Conservation (phyloP, 1,140 invertebrate genomes). For the Drosophila sulfurigaster region DNA sequence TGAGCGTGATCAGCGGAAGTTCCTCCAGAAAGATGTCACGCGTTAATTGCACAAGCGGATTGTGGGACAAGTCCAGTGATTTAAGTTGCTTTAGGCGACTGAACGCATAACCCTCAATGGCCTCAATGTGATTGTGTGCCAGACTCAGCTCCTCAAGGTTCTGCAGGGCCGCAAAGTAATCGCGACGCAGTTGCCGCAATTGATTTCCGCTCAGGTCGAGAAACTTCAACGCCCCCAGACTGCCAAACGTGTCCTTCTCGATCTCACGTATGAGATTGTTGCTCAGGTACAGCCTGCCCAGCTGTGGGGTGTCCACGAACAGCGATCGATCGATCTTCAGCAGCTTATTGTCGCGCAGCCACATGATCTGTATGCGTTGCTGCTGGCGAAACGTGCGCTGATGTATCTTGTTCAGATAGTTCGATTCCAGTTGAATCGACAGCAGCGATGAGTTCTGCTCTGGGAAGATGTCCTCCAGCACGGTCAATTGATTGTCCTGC, state of each 20-base stretch:
- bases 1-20: slow-evolving; percentile 87
- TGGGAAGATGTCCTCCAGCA: slow-evolving; percentile 93
- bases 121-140: slow-evolving; percentile 87
- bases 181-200: slow-evolving; percentile 88
- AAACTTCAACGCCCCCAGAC: slow-evolving; percentile 90
- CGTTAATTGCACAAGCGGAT: slow-evolving; percentile 87
- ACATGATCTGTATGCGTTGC: slow-evolving; percentile 93
- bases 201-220: slow-evolving; percentile 92
- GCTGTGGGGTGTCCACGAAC: slow-evolving; percentile 90
- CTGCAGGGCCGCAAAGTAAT: slow-evolving; percentile 88
- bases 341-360: slow-evolving; percentile 93
- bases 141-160: slow-evolving; percentile 89
- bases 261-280: slow-evolving; percentile 93
- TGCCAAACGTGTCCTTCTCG: slow-evolving; percentile 91
- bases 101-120: slow-evolving; percentile 88
- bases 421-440: slow-evolving; percentile 94
- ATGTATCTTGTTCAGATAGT: slow-evolving; percentile 91
- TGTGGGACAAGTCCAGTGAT: slow-evolving; percentile 89
- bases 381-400: slow-evolving; percentile 92
- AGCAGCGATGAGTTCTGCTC: slow-evolving; percentile 90
- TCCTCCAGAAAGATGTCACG: slow-evolving; percentile 88
- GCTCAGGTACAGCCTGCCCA: slow-evolving; percentile 92
- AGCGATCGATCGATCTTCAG: slow-evolving; percentile 89
- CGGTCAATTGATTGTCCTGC: slow-evolving; percentile 91
- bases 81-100: slow-evolving; percentile 87